phyloP scores from a whole-genome alignment of 2,888 invertebrate genomes.

The Xanthia togata region DNA sequence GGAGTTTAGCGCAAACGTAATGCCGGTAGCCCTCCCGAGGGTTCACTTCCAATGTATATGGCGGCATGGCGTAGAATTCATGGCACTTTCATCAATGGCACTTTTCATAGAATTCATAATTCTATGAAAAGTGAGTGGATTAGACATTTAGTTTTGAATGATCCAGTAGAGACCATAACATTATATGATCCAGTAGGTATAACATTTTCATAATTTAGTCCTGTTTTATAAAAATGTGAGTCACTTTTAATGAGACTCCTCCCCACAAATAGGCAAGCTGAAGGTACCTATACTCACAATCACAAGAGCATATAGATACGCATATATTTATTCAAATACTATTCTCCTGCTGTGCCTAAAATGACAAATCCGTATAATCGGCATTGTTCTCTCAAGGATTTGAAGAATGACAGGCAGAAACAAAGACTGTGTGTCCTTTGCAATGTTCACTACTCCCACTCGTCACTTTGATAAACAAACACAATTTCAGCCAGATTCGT shows the following conservation, averaged over 20 bases:
- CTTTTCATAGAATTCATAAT: too few species aligned
- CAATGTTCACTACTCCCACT: conserved; percentile 69
- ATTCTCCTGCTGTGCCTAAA: conserved; percentile 3
- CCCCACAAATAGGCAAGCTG: background rate
- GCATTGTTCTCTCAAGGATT: conserved; percentile 44
- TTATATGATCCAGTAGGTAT: background rate
- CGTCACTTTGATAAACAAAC: conserved; percentile 47
- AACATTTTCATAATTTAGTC: background rate
- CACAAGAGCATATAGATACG: background rate
- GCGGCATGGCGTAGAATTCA: too few species aligned
- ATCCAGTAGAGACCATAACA: background rate
- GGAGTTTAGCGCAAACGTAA: too few species aligned
- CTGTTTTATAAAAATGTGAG: background rate
- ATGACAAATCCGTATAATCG: conserved; percentile 33
- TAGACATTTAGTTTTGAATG: background rate
- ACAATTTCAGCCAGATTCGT: conserved; percentile 16
- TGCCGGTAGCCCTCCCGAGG: too few species aligned
- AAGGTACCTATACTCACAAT: conserved; percentile 4
- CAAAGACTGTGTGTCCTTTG: conserved; percentile 64
- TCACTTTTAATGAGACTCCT: background rate
- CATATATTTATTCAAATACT: conserved; percentile 25
- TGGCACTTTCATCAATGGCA: too few species aligned
- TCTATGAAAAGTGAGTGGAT: too few species aligned
- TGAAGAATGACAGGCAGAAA: conserved; percentile 50
- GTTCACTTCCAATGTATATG: too few species aligned